These are phyloP conservation scores for Cepaea hortensis DNA, from an alignment of 2,888 invertebrate genomes.

Conservation along the genomic window DNA sequence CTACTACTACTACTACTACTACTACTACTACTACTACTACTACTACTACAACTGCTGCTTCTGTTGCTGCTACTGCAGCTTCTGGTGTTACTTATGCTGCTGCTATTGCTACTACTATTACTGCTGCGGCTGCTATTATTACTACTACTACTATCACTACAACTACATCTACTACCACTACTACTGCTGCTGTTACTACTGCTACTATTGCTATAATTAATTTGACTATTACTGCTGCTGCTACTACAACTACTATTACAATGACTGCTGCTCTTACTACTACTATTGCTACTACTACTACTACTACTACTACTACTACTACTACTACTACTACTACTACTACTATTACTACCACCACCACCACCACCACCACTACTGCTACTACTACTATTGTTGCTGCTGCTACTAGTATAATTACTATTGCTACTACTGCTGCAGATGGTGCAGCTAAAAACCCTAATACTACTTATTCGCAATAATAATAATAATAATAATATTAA, in stretches of 20 bases:
- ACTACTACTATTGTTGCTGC: too few species aligned
- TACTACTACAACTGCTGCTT: neutral
- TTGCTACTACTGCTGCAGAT: too few species aligned
- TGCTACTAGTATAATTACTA: too few species aligned
- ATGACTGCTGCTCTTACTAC: neutral
- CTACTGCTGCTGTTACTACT: neutral
- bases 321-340: conserved; percentile 7
- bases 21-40: conserved; percentile 7
- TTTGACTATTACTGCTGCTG: neutral
- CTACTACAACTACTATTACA: neutral
- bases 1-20: conserved; percentile 4
- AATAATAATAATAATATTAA: too few species aligned
- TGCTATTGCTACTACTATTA: too few species aligned
- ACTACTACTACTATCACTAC: neutral
- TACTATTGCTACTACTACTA: neutral
- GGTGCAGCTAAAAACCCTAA: too few species aligned
- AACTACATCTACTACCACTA: neutral
- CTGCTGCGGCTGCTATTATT: too few species aligned
- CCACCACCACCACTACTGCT: too few species aligned
- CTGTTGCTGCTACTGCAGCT: neutral
- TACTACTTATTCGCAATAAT: too few species aligned
- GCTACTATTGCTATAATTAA: too few species aligned
- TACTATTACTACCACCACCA: neutral
- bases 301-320: conserved; percentile 7
- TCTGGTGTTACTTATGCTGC: too few species aligned